Evolutionary conservation across 2,113 vertebrate species (phyloP), one percentile per base, ranked within the genome.

Genomic region (Larimichthys crocea): DNA sequence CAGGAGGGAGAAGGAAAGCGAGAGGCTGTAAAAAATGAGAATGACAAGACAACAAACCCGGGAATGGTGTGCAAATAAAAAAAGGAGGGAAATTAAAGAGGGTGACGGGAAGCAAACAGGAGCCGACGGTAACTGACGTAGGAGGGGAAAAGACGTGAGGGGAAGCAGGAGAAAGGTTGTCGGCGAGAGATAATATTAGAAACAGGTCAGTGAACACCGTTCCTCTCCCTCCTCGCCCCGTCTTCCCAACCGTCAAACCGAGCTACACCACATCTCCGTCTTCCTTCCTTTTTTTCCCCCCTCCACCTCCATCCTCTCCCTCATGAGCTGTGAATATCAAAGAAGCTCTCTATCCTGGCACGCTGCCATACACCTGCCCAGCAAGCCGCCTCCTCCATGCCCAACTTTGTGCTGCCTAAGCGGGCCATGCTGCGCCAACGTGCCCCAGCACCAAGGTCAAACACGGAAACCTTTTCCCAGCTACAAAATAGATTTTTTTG

Each of bases 141-240:
- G 53, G 68, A 76, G 46, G 46, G 65, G 77, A 85, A 87, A 76
- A 77, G 74, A 63, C 20, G 24, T 52, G 49, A 49, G 31, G 65
- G 55, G 52, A 59, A 83, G 73, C 29, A 48, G 57, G 14, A 63
- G 74, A 55, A 82, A 74, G 74, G 72, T 68, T 52, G 80, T 40
- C 14, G 74, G 74, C 50, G 56, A 75, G 62, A 72, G 74, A 68
- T 84, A 90, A 84, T 63, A 76, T 85, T 82, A 91, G 84, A 90
- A 85, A 76, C 87, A 88, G 88, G 89, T 89, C 88, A 92, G 79
- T 78, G 81, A 84, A 63, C 83, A 80, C 35, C 35, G 40, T 62
- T 24, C 11, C 74, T 65, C 65, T 48, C 62, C 26, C 53, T 61
- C 73, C 49, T 48, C 22, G 5, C 11, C 57, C 63, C 61, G 16